These are phyloP conservation scores for Paguma larvata DNA, from an alignment of 2,797 vertebrate genomes.

Conservation along the genomic window DNA sequence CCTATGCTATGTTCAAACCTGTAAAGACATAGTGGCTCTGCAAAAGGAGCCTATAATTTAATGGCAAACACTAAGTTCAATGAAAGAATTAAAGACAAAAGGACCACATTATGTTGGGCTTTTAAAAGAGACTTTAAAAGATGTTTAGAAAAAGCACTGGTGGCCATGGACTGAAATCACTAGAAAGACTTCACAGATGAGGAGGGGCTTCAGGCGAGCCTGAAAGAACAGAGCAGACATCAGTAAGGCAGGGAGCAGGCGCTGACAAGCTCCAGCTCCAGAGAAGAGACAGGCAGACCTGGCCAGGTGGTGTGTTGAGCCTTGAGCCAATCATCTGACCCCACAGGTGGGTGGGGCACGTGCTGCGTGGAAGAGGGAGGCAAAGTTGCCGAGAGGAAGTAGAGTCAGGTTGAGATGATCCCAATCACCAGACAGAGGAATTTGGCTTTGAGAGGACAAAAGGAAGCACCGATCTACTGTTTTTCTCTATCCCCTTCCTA, in stretches of 20 bases:
- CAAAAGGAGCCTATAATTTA: background rate
- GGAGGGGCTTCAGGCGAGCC: background rate
- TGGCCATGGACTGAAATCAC: background rate
- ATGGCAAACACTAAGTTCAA: too few relatives aligned
- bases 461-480: background rate
- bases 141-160: background rate
- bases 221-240: background rate
- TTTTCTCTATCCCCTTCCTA: background rate
- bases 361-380: background rate
- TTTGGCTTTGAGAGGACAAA: background rate
- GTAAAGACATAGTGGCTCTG: background rate
- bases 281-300: too few relatives aligned
- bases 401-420: background rate
- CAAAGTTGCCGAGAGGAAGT: rapidly evolving
- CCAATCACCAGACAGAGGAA: background rate
- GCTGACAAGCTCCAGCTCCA: too few relatives aligned
- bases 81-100: background rate
- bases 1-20: background rate
- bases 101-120: too few relatives aligned
- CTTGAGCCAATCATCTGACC: rapidly evolving
- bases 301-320: rapidly evolving
- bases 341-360: rapidly evolving
- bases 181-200: background rate
- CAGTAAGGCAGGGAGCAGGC: rapidly evolving
- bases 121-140: background rate